Evolutionary conservation across 1,140 invertebrate genomes (phyloP), one percentile per base, ranked within the genome.

Genomic region (Oryctes rhinoceros): DNA sequence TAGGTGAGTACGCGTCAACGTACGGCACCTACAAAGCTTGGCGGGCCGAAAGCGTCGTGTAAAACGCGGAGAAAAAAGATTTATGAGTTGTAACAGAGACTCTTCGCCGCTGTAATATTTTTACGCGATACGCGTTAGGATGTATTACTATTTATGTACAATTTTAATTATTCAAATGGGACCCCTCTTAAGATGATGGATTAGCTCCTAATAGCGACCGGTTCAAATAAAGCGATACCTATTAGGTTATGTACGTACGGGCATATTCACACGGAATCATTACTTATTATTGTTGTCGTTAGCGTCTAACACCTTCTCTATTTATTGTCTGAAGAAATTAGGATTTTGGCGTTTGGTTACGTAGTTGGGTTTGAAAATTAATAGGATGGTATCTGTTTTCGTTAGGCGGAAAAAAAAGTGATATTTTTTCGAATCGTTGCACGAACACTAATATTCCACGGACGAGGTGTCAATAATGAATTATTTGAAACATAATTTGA

Each of bases 131-230:
- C 18, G 53, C 18, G 53, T 59, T 59, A 59, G 53, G 53, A 18
- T 18, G n/a, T 59, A 59, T 59, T 59, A 59, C 53, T 59, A 59
- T 59, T 59, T 59, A 59, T 18, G 53, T 59, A 59, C 53, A 59
- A 59, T 59, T 59, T 59, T 59, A 59, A 59, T 59, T 59, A 59
- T 59, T 59, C 53, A 59, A 59, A 59, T 59, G 53, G 53, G 53
- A n/a, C 53, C 18, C 15, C 18, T 18, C 18, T 59, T n/a, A 59
- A 6, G 15, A 18, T 59, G 53, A 59, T 59, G 53, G 53, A 59
- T 59, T 59, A 59, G 15, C 53, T 59, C 53, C 53, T 59, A 59
- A 59, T 59, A 59, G 15, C 53, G 15, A 18, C 53, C 53, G 18
- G 18, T 59, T 59, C 18, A 18, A 59, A 59, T 30, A 44, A 44